Evolutionary conservation across 2,797 vertebrate genomes (phyloP).

Genomic region (Phoeniculus purpureus): DNA sequence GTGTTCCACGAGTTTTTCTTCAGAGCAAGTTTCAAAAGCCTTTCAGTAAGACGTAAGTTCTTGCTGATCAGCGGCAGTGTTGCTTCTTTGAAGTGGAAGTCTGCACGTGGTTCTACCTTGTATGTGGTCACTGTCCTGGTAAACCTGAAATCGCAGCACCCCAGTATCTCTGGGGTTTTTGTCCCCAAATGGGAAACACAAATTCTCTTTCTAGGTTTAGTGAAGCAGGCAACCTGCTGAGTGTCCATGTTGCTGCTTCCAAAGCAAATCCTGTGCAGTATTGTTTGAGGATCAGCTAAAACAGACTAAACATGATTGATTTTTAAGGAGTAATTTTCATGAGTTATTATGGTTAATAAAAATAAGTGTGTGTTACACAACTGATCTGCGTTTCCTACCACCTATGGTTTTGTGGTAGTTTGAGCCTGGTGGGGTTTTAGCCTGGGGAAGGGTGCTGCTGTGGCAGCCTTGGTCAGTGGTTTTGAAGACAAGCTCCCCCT

Average conservation of each 20-base stretch:
- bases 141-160: not conserved
- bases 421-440: no score
- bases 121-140: not conserved
- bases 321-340: not conserved
- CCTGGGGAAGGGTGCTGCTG: not conserved
- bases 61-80: not conserved
- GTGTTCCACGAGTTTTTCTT: constrained; percentile 91
- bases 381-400: not conserved
- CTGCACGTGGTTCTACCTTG: not conserved
- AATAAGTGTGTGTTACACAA: constrained; percentile 11
- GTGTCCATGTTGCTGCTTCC: not conserved
- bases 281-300: not conserved
- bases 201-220: not conserved
- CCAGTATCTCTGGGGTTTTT: not conserved
- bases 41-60: constrained; percentile 12
- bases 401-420: not conserved
- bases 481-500: not conserved
- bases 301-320: not conserved
- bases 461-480: not conserved
- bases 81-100: not conserved
- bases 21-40: constrained; percentile 93
- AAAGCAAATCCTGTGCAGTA: not conserved
- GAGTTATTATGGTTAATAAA: not conserved
- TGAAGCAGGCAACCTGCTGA: not conserved
- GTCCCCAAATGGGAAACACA: not conserved